Conservation (phyloP, 35 echinoderm and acorn worm species). For the Heliocidaris tuberculata region DNA sequence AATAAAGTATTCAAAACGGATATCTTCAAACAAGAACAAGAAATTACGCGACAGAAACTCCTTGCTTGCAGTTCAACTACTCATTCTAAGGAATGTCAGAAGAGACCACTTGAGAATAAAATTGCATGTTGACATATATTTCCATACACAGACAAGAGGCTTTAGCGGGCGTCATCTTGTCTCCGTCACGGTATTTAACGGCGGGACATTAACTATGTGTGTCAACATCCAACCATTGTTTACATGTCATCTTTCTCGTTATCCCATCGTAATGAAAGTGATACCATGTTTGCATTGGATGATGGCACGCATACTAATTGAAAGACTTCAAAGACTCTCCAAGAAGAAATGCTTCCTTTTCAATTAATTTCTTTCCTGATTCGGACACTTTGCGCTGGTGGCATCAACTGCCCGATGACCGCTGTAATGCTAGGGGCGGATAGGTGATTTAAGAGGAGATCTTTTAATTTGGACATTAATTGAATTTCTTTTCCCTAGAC, state of each 20-base stretch:
- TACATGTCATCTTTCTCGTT: constrained; percentile 3
- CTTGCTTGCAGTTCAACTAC: not conserved
- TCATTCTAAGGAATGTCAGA: not conserved
- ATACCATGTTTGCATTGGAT: not conserved
- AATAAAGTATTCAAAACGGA: not conserved
- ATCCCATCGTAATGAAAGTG: not conserved
- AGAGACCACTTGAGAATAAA: not conserved
- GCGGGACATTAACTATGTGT: constrained; percentile 15
- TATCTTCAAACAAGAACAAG: not conserved
- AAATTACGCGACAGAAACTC: not conserved
- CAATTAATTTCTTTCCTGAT: not conserved
- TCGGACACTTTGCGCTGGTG: not conserved
- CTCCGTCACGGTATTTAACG: not conserved
- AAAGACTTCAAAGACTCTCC: not conserved
- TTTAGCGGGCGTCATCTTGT: not conserved
- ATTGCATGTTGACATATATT: not conserved
- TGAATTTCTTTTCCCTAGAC: too few relatives aligned
- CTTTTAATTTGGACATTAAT: too few relatives aligned
- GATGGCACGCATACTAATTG: not conserved
- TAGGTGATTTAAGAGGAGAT: too few relatives aligned
- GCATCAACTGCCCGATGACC: too few relatives aligned
- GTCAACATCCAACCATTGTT: not conserved
- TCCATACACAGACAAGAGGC: not conserved
- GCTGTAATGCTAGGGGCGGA: too few relatives aligned
- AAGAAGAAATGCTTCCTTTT: not conserved